Conservation (phyloP, 2,113 vertebrate genomes). For the Salvelinus sp. region DNA sequence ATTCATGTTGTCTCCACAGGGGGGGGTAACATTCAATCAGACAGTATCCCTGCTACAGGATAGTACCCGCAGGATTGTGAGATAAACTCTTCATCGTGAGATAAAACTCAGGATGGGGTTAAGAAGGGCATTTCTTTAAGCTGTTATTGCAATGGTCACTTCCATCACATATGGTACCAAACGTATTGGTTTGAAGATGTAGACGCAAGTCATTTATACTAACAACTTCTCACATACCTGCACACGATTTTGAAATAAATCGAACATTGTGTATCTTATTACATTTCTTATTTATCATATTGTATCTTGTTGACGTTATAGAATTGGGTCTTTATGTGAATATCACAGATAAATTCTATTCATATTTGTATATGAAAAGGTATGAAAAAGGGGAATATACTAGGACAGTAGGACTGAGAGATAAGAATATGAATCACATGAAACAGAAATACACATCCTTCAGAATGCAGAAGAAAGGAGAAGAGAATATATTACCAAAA, state of each 20-base stretch:
- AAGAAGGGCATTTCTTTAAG: too few species aligned
- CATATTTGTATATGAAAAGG: not conserved
- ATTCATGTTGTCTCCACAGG: slow-evolving; percentile 26
- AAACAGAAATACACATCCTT: not conserved
- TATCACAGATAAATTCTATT: not conserved
- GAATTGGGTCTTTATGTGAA: too few species aligned
- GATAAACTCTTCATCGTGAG: not conserved
- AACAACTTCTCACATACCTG: too few species aligned
- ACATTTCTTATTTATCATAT: not conserved
- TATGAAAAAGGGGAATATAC: not conserved
- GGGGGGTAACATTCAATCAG: slow-evolving; percentile 5
- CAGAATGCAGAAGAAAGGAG: not conserved
- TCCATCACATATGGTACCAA: too few species aligned
- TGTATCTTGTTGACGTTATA: not conserved
- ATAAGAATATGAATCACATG: not conserved
- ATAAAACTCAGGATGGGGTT: not conserved
- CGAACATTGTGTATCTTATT: too few species aligned
- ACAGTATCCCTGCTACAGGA: not conserved
- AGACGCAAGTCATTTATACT: too few species aligned
- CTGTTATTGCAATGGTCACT: too few species aligned
- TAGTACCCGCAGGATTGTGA: not conserved
- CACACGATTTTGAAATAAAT: too few species aligned
- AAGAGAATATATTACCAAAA: not conserved
- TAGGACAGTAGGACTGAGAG: not conserved
- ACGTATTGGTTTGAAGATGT: too few species aligned